These are phyloP conservation scores for Thera britannica DNA, from an alignment of 2,888 invertebrate species.

Conservation along the genomic window DNA sequence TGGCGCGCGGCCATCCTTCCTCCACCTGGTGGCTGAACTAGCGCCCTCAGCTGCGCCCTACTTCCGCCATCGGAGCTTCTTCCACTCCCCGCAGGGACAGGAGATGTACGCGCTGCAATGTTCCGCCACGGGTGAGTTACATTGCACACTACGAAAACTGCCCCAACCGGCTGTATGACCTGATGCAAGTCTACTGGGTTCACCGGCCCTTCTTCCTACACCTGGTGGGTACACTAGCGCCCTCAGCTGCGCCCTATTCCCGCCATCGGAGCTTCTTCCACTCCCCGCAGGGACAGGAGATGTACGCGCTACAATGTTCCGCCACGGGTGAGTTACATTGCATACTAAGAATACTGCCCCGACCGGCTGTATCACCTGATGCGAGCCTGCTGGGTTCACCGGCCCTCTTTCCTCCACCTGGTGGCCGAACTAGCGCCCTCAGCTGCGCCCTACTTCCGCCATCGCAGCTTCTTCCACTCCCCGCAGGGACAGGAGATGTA, in stretches of 20 bases:
- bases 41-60: conserved; percentile 86
- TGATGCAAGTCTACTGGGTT: too few species aligned
- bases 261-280: too few species aligned
- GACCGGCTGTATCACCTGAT: conserved; percentile 95
- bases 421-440: conserved; percentile 89
- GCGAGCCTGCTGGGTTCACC: conserved; percentile 96
- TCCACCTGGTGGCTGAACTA: conserved; percentile 91
- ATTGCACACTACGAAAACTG: neutral
- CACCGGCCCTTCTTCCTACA: too few species aligned
- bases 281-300: too few species aligned
- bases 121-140: conserved; percentile 56
- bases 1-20: conserved; percentile 92
- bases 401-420: conserved; percentile 94
- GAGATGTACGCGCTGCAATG: conserved; percentile 80
- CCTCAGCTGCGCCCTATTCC: neutral
- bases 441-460: conserved; percentile 79
- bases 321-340: too few species aligned
- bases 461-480: too few species aligned
- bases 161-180: too few species aligned
- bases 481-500: too few species aligned
- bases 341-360: conserved; percentile 56
- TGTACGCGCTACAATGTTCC: too few species aligned
- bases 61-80: conserved; percentile 86
- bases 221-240: neutral
- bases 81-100: conserved; percentile 86